Evolutionary conservation across 1,140 invertebrate genomes (phyloP).

Genomic region (Pissodes strobi): DNA sequence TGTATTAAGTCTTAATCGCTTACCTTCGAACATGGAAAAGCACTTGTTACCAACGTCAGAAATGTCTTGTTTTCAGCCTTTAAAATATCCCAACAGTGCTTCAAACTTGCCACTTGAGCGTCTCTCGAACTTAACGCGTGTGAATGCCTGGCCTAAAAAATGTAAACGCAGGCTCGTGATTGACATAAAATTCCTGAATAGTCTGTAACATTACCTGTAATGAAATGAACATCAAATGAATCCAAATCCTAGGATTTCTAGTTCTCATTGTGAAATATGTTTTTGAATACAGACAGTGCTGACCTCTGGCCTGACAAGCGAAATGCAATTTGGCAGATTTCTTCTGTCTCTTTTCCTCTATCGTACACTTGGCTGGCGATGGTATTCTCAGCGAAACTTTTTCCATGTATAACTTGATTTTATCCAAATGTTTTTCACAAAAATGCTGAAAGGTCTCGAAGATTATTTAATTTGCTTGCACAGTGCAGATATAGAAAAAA

Average conservation of each 20-base stretch:
- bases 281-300: conserved; percentile 87
- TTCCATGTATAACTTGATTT: conserved; percentile 89
- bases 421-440: conserved; percentile 90
- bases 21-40: conserved; percentile 81
- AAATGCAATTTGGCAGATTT: conserved; percentile 88
- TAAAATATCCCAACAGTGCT: conserved; percentile 91
- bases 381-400: conserved; percentile 82
- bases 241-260: conserved; percentile 85
- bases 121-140: conserved; percentile 83
- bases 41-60: conserved; percentile 87
- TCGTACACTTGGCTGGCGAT: conserved; percentile 87
- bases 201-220: conserved; percentile 68
- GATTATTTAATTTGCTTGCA: too few species aligned
- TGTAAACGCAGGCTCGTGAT: too few species aligned
- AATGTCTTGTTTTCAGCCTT: conserved; percentile 89
- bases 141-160: conserved; percentile 69
- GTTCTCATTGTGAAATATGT: conserved; percentile 87
- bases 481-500: too few species aligned
- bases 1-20: background rate
- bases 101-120: conserved; percentile 79
- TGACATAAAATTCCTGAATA: too few species aligned
- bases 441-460: conserved; percentile 78
- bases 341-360: conserved; percentile 81
- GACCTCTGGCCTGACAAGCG: conserved; percentile 81
- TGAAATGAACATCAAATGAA: conserved; percentile 93